These are phyloP conservation scores for Halcyon smyrnensis DNA, from an alignment of 2,797 vertebrate species.

Conservation along the genomic window DNA sequence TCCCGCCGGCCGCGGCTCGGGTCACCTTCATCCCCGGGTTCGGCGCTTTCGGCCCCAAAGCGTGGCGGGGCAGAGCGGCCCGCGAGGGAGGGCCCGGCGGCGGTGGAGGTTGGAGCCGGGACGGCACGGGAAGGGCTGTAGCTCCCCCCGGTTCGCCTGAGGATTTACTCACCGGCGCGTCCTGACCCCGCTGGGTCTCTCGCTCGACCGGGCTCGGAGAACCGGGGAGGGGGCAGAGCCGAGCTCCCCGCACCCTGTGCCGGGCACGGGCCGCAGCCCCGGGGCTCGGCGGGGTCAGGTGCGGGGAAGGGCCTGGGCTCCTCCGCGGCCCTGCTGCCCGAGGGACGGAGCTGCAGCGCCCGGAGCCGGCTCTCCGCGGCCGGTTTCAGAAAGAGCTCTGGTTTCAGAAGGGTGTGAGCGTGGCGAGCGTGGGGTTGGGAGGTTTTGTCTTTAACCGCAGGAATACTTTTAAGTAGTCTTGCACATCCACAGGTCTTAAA, in stretches of 20 bases:
- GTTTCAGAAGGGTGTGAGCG: background rate
- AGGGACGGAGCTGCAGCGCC: background rate
- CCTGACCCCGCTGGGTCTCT: background rate
- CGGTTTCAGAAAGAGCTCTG: background rate
- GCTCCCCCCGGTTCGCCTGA: background rate
- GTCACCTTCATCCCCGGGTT: background rate
- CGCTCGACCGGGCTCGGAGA: background rate
- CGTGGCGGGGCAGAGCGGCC: background rate
- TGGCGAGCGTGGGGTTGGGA: background rate
- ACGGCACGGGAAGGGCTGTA: background rate
- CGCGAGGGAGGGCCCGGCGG: background rate
- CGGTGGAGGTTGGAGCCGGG: background rate
- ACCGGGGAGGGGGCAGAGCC: background rate
- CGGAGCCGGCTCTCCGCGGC: background rate
- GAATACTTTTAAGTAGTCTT: background rate
- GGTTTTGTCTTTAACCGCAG: background rate
- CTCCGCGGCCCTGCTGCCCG: too few species aligned
- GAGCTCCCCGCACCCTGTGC: background rate
- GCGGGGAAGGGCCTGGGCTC: background rate
- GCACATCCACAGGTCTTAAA: background rate
- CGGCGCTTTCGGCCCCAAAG: background rate
- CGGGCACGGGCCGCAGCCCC: background rate
- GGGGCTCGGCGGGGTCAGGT: background rate
- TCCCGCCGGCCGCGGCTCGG: background rate
- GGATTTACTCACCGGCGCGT: background rate